phyloP scores from a whole-genome alignment of 2,888 invertebrate species.

The Volucella inflata region DNA sequence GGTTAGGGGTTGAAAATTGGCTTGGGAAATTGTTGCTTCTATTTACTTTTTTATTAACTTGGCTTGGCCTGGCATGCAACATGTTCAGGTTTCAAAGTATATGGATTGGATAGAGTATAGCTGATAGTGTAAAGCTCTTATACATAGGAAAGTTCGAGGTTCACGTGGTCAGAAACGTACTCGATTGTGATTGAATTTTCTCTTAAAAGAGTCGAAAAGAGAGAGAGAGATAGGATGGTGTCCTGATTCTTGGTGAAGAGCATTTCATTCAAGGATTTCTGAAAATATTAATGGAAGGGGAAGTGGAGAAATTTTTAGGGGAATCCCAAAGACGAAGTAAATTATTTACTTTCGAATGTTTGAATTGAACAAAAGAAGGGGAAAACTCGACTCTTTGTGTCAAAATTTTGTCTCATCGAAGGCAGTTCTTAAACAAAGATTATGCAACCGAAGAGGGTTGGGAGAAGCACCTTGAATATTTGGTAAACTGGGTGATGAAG shows the following conservation, averaged over 20 bases:
- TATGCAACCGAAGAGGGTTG: constrained; percentile 8
- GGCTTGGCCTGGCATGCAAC: constrained; percentile 62
- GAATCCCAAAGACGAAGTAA: constrained; percentile 9
- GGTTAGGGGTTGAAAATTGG: constrained; percentile 66
- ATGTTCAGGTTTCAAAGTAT: constrained; percentile 36
- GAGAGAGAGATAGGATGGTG: neutral
- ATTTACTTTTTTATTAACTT: constrained; percentile 57
- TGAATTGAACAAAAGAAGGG: constrained; percentile 37
- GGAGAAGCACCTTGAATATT: neutral
- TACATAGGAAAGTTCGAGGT: constrained; percentile 48
- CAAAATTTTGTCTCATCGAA: neutral
- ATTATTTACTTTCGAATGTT: neutral
- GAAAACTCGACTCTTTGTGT: constrained; percentile 23
- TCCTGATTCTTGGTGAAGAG: constrained; percentile 21
- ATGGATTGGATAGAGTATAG: too few species aligned
- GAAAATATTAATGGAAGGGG: constrained; percentile 15
- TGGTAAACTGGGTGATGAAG: neutral
- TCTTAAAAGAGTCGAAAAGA: constrained; percentile 50
- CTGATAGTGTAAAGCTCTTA: constrained; percentile 9
- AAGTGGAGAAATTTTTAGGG: constrained; percentile 46
- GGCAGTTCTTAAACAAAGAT: constrained; percentile 17
- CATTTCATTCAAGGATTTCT: constrained; percentile 1
- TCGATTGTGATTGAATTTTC: constrained; percentile 43
- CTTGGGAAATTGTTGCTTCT: constrained; percentile 75
- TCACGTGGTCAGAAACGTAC: constrained; percentile 65